Evolutionary conservation across 2,113 vertebrate genomes (phyloP).

Genomic region (Cygnus buccinator): DNA sequence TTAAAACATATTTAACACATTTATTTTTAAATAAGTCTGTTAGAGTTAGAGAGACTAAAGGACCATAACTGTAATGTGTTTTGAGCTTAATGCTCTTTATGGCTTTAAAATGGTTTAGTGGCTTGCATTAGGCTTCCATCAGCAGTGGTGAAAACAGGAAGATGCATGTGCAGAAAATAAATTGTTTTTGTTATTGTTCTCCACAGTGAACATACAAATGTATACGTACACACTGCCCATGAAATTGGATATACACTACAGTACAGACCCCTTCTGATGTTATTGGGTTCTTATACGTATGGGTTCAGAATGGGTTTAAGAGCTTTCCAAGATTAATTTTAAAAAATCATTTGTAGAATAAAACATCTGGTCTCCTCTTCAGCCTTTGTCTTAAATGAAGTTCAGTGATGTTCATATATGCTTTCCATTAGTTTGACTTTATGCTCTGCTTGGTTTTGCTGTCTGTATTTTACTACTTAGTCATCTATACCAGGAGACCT

Average conservation of each 20-base stretch:
- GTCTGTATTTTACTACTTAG: neutral
- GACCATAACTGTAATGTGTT: neutral
- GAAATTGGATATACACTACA: neutral
- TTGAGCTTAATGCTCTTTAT: constrained; percentile 26
- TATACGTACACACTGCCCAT: neutral
- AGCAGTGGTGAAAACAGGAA: neutral
- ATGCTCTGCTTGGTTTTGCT: neutral
- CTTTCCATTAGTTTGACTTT: neutral
- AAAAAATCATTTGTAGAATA: neutral
- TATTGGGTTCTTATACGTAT: neutral
- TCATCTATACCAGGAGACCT: neutral
- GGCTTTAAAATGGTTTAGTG: constrained; percentile 31
- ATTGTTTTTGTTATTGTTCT: neutral
- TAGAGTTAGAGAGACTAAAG: neutral
- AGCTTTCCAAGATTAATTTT: neutral
- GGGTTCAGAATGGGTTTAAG: neutral
- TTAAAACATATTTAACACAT: constrained; percentile 42
- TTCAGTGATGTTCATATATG: neutral
- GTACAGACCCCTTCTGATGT: neutral
- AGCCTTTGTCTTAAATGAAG: neutral
- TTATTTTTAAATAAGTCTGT: constrained; percentile 23
- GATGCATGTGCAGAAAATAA: neutral
- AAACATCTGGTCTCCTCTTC: neutral
- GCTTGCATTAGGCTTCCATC: constrained; percentile 53
- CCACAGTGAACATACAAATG: neutral